Base-by-base conservation (phyloP, 2,888 invertebrate species). In the Amphipoea oculea region DNA sequence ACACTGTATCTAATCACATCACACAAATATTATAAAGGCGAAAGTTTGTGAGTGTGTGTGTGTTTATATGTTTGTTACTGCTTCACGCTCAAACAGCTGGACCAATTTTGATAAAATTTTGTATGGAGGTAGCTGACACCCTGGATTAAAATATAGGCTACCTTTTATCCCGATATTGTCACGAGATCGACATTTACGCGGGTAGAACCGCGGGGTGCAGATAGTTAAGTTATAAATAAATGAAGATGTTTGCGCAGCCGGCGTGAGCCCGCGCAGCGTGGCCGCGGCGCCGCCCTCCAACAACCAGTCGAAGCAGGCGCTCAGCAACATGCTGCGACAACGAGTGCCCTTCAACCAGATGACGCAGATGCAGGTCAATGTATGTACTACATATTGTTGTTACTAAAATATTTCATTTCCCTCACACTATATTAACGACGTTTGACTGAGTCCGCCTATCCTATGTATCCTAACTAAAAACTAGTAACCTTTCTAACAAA, bases 241-340 rank as follows among this genome's bases (percentile, higher is more conserved):
- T 45, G n/a, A 20, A 7, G 23, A 9, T 45, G n/a, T 20, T 45
- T 6, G 5, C 6, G 70, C 84, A 91, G 92, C 94, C 40, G 96
- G 96, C 36, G 96, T 96, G 0, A 95, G 91, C 83, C 94, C 94
- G 0, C 94, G 97, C 42, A 95, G 95, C 4, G 95, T 95, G 83
- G 94, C 95, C 67, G 95, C 95, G 78, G 95, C 95, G 70, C 95
- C 96, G 11, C 95, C 97, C 7, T 97, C 98, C 88, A 98, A 98
- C 92, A 96, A 95, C 23, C 98, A 98, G 88, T 98, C 98, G 9
- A 99, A 99, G 91, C 98, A 98, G 92, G 99, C 99, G 0, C 96
- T 99, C 63, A 98, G 98, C 73, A 98, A 98, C 91, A 98, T 99
- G 98, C 95, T 99, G 76, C 97, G 98, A 0, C 98, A 98, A 90